Percentiles rank a stretch among this genome's conserved stretches.
These are phyloP conservation scores for Hydrophis major DNA, from an alignment of 2,797 vertebrate genomes.

Conservation along the genomic window DNA sequence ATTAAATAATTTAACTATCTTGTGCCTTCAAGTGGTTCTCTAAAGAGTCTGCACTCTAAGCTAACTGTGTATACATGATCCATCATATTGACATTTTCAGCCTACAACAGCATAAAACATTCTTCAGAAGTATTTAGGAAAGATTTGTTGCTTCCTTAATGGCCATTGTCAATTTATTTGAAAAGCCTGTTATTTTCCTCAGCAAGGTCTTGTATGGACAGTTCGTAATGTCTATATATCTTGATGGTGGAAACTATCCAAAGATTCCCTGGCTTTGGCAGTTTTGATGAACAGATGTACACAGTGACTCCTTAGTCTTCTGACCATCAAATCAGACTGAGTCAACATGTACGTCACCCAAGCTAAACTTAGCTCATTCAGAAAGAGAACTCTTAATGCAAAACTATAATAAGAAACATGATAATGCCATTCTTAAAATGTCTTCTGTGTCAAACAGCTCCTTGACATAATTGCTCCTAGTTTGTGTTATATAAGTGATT, in stretches of 20 bases:
- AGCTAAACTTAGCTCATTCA: conserved; percentile 21
- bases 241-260: neutral
- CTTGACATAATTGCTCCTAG: neutral
- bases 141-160: neutral
- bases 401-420: neutral
- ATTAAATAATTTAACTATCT: neutral
- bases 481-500: neutral
- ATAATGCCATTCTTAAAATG: conserved; percentile 6
- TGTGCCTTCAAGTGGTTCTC: neutral
- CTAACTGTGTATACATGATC: neutral
- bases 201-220: neutral
- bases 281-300: neutral
- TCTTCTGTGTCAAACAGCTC: neutral
- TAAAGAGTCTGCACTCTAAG: neutral
- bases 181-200: neutral
- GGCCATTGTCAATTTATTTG: neutral
- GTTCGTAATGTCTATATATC: neutral
- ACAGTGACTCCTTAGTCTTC: neutral
- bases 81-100: neutral
- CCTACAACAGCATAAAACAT: neutral
- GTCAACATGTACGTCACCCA: conserved; percentile 12
- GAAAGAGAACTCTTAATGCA: conserved; percentile 1
- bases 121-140: neutral
- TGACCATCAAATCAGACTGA: neutral
- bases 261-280: conserved; percentile 1